phyloP scores from a whole-genome alignment of 2,113 vertebrate genomes.

The Larimichthys crocea region DNA sequence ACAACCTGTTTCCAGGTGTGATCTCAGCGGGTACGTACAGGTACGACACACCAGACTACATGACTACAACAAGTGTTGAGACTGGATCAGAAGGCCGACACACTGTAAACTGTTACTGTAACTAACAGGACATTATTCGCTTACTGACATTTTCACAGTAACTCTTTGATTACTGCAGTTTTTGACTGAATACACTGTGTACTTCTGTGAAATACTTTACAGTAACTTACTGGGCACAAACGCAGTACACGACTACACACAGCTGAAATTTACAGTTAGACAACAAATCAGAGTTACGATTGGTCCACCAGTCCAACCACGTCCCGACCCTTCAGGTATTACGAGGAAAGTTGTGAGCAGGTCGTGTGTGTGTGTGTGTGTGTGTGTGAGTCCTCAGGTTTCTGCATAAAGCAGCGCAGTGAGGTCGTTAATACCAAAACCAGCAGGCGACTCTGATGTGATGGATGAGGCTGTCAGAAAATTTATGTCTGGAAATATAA shows the following conservation, averaged over 20 bases:
- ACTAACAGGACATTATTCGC: too few relatives aligned
- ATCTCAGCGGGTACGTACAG: not conserved
- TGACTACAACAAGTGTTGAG: too few relatives aligned
- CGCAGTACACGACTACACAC: too few relatives aligned
- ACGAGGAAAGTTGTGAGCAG: not conserved
- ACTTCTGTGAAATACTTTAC: too few relatives aligned
- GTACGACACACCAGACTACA: not conserved
- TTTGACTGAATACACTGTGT: too few relatives aligned
- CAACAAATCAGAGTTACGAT: not conserved
- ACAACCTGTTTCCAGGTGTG: not conserved
- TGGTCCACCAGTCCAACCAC: not conserved
- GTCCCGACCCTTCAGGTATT: not conserved
- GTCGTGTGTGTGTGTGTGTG: not conserved
- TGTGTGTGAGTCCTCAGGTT: not conserved
- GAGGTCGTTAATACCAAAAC: not conserved
- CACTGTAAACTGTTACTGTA: too few relatives aligned
- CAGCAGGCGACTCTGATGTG: slow-evolving; percentile 41
- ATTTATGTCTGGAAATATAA: slow-evolving; percentile 53
- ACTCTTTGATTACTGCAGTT: too few relatives aligned
- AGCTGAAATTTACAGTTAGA: too few relatives aligned
- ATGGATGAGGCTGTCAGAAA: slow-evolving; percentile 64
- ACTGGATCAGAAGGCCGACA: too few relatives aligned
- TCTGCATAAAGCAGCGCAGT: slow-evolving; percentile 16
- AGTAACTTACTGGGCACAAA: too few relatives aligned
- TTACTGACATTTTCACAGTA: too few relatives aligned